Evolutionary conservation across 2,113 vertebrate genomes (phyloP), one percentile per base, ranked within the genome.

Genomic region (Sciurus niger): DNA sequence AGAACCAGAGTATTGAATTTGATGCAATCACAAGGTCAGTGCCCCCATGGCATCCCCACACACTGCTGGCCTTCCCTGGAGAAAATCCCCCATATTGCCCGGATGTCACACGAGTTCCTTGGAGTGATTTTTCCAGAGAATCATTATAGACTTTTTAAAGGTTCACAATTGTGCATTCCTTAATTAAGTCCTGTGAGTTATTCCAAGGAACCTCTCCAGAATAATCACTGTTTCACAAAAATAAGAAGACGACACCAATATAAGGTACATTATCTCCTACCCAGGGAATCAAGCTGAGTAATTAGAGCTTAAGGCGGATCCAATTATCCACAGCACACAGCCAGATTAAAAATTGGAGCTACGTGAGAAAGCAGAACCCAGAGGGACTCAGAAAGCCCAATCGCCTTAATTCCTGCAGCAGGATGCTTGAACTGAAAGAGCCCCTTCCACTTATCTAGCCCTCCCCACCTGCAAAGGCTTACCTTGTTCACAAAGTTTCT

Each of bases 401-500:
- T 18, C 10, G 18, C 25, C 37, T 89, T 73, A 53, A 90, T 79
- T 95, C 58, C 87, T 51, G 32, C 1, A 9, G 10, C 37, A 6
- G 55, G 78, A 83, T 4, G 22, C 65, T 60, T 2, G 2, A 4
- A 46, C 34, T 3, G 4, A 94, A 55, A 3, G 13, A 55, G 17
- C 10, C 30, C 28, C 25, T 85, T 87, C 22, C 25, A 1, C 0
- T 14, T n/a, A 32, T 17, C 40, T 24, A 17, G 11, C 77, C 34
- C 34, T 32, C 55, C 51, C 80, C 6, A 6, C 25, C 40, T 60
- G 63, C 17, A 37, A 0, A 8, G 16, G 30, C 98, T 97, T 99
- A 99, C 99, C 99, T 99, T 99, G 99, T 97, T 99, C 99, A 98
- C 99, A 99, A 96, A 99, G 99, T 97, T 98, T 99, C 99, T 99